Conservation (phyloP, 2,888 invertebrate genomes). For the Epinotia nisella region DNA sequence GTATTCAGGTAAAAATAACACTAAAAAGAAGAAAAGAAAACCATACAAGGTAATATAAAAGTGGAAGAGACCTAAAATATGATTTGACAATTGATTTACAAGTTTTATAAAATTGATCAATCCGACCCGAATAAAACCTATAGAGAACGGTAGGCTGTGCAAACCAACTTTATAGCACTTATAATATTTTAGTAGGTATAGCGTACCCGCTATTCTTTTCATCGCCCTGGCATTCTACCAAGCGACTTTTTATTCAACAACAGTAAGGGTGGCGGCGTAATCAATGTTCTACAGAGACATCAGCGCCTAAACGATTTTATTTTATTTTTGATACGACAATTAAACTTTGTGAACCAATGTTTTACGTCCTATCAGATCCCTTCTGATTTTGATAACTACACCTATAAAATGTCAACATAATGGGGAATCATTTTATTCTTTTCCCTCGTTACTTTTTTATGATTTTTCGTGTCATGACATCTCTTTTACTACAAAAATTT, state of each 20-base stretch:
- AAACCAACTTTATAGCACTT: conserved; percentile 59
- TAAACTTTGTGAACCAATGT: conserved; percentile 56
- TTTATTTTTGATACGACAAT: conserved; percentile 65
- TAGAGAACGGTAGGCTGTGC: conserved; percentile 51
- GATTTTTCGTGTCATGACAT: conserved; percentile 21
- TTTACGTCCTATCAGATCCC: conserved; percentile 36
- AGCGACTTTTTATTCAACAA: conserved; percentile 77
- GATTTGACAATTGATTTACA: too few species aligned
- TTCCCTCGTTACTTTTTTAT: conserved; percentile 37
- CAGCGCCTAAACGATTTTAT: conserved; percentile 65
- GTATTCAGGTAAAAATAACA: too few species aligned
- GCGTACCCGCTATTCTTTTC: conserved; percentile 71
- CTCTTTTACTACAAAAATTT: conserved; percentile 30
- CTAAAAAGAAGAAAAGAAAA: too few species aligned
- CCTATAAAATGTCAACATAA: conserved; percentile 33
- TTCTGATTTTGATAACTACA: conserved; percentile 40
- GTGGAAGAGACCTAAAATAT: too few species aligned
- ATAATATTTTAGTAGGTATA: conserved; percentile 73
- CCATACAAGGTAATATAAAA: too few species aligned
- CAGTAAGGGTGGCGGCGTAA: conserved; percentile 71
- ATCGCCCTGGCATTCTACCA: conserved; percentile 79
- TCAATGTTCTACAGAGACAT: conserved; percentile 74
- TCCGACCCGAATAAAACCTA: not conserved
- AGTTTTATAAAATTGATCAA: too few species aligned
- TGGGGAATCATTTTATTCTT: conserved; percentile 30